Conservation (phyloP, 2,888 invertebrate genomes). For the Acronicta aceris region DNA sequence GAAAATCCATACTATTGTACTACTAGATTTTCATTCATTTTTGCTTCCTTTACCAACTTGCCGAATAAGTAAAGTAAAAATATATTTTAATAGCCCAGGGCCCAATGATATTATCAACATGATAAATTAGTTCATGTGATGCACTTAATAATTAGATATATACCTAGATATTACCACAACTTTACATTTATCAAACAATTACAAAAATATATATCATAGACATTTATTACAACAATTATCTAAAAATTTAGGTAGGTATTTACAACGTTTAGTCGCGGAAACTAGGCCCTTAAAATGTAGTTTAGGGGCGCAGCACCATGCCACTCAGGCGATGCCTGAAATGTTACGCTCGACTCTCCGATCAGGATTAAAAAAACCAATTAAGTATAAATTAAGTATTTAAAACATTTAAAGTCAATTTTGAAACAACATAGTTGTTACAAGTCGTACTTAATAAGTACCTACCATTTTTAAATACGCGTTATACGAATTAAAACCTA, state of each 20-base stretch:
- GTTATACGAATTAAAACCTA: constrained; percentile 54
- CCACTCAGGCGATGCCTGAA: constrained; percentile 26
- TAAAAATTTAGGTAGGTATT: constrained; percentile 28
- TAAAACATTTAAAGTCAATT: constrained; percentile 26
- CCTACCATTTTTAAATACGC: constrained; percentile 71
- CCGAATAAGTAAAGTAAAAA: background rate
- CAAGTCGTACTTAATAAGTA: constrained; percentile 83
- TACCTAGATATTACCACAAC: constrained; percentile 31
- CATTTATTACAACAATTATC: constrained; percentile 46
- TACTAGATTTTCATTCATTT: too few relatives aligned
- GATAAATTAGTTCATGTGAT: constrained; percentile 21
- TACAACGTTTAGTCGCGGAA: constrained; percentile 43
- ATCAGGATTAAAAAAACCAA: constrained; percentile 39
- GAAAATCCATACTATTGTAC: too few relatives aligned
- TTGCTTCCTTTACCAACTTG: too few relatives aligned
- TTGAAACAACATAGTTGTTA: constrained; percentile 87
- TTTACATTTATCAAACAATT: constrained; percentile 52
- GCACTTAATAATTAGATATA: constrained; percentile 38
- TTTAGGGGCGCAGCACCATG: constrained; percentile 50
- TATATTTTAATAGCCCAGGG: background rate
- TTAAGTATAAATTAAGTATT: constrained; percentile 9
- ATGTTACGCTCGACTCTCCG: constrained; percentile 34
- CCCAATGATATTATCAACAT: background rate
- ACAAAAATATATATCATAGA: constrained; percentile 52
- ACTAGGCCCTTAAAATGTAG: constrained; percentile 47